These are phyloP conservation scores for Cebuella pygmaea DNA, from an alignment of 2,797 vertebrate genomes.

Conservation along the genomic window DNA sequence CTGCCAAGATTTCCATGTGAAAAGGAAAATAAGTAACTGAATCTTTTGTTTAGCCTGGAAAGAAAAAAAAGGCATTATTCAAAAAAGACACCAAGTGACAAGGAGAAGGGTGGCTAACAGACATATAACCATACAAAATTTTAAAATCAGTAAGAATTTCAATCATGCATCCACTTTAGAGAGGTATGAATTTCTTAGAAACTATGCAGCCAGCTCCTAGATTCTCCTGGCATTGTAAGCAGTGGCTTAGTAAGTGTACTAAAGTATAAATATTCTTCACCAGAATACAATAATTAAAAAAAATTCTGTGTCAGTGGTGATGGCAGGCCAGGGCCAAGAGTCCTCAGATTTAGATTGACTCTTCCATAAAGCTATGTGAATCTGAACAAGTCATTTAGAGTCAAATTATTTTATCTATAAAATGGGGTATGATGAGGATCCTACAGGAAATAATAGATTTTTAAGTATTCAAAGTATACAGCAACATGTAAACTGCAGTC, in stretches of 20 bases:
- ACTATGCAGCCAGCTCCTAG: not conserved
- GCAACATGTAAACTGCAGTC: constrained; percentile 5
- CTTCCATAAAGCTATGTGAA: not conserved
- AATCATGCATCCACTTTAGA: not conserved
- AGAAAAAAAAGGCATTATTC: not conserved
- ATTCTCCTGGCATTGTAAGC: not conserved
- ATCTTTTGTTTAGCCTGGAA: not conserved
- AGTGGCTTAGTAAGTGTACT: not conserved
- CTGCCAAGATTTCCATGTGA: not conserved
- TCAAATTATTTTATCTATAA: constrained; percentile 25
- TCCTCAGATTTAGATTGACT: not conserved
- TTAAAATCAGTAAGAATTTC: not conserved
- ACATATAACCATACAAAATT: not conserved
- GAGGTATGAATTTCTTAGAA: not conserved
- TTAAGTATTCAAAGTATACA: not conserved
- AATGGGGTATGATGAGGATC: not conserved
- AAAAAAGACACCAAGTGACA: not conserved
- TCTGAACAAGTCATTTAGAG: not conserved
- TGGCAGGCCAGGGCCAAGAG: not conserved
- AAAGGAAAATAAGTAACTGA: constrained; percentile 9
- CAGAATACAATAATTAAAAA: not conserved
- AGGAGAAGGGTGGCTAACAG: not conserved
- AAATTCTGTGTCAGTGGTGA: not conserved
- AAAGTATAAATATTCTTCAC: not conserved
- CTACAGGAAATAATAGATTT: not conserved